phyloP scores from a whole-genome alignment of 2,797 vertebrate genomes.

The Enteromius unitaeniatus region DNA sequence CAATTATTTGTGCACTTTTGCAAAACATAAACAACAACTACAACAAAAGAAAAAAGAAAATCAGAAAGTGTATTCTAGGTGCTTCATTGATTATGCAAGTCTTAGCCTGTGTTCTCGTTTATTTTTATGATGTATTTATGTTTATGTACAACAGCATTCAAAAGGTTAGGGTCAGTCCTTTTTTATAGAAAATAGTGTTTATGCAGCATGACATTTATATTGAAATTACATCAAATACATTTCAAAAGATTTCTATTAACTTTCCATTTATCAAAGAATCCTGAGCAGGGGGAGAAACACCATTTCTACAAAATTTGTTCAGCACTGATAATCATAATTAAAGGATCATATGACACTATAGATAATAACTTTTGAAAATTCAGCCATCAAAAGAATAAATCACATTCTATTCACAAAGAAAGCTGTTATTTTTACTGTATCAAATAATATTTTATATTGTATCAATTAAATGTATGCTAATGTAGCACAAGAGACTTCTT shows the following conservation, averaged over 20 bases:
- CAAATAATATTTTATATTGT: too few species aligned
- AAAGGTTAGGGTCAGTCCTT: not conserved
- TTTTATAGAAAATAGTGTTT: not conserved
- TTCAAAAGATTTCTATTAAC: not conserved
- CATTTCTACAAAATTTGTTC: too few species aligned
- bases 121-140: not conserved
- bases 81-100: not conserved
- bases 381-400: not conserved
- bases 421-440: not conserved
- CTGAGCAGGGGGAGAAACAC: too few species aligned
- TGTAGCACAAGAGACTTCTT: not conserved
- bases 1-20: not conserved
- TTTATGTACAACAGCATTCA: not conserved
- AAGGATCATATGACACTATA: not conserved
- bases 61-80: not conserved
- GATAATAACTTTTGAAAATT: not conserved
- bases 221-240: not conserved
- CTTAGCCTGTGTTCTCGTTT: not conserved
- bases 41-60: not conserved
- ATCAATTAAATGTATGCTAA: not conserved
- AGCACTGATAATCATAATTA: too few species aligned
- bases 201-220: not conserved
- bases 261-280: not conserved
- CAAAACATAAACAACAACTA: not conserved
- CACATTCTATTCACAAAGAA: not conserved